Conservation (phyloP, 2,797 vertebrate genomes). For the Phoxinus dragarum region DNA sequence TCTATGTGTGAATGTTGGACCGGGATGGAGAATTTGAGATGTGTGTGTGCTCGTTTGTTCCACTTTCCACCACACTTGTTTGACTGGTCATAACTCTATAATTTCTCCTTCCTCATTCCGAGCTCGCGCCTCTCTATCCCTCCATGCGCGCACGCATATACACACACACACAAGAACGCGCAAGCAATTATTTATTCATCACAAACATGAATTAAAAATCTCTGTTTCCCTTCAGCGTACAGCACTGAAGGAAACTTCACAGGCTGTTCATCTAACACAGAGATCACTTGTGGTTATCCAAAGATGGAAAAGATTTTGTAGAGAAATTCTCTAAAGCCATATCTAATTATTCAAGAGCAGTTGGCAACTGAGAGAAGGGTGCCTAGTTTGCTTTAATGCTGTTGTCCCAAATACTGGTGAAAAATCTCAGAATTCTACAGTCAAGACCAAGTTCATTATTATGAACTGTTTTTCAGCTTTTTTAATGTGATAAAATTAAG, state of each 20-base stretch:
- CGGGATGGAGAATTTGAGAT: background rate
- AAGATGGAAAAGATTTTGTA: conserved; percentile 21
- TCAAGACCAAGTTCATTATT: background rate
- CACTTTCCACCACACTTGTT: conserved; percentile 26
- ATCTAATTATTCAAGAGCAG: conserved; percentile 37
- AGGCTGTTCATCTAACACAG: conserved; percentile 40
- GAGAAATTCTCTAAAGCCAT: conserved; percentile 35
- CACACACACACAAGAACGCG: background rate
- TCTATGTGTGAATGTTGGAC: background rate
- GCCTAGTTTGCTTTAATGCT: conserved; percentile 28
- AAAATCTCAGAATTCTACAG: background rate
- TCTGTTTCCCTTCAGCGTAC: conserved; percentile 56
- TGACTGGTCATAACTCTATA: conserved; percentile 41
- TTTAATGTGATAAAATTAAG: conserved; percentile 26
- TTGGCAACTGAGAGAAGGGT: conserved; percentile 20
- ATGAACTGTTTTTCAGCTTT: conserved; percentile 6
- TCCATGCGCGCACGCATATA: background rate
- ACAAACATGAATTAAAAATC: conserved; percentile 64
- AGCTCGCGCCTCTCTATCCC: conserved; percentile 3
- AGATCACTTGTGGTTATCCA: conserved; percentile 38
- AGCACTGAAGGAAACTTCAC: conserved; percentile 49
- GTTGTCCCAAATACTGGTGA: conserved; percentile 4
- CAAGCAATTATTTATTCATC: conserved; percentile 61
- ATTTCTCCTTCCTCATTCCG: conserved; percentile 14
- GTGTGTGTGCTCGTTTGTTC: conserved; percentile 9